Percentiles rank a stretch among this genome's conserved stretches.
Evolutionary conservation across 1,140 invertebrate genomes (phyloP).

Genomic region (Bombus confusus): DNA sequence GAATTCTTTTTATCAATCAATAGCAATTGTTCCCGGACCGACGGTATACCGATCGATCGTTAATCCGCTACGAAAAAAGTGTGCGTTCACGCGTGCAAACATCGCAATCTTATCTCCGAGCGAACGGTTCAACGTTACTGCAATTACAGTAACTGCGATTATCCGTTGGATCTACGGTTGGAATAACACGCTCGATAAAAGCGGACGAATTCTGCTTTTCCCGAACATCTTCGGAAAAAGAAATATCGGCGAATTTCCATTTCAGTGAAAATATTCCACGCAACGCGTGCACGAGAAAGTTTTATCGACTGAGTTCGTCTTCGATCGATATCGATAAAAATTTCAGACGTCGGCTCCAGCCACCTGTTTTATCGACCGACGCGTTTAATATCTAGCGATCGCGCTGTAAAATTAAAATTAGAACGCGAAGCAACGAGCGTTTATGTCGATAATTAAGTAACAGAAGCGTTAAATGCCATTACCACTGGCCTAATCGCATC

Average conservation of each 20-base stretch:
- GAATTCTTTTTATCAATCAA: neutral
- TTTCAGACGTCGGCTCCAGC: no score
- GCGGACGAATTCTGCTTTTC: no score
- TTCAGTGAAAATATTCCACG: no score
- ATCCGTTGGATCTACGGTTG: neutral
- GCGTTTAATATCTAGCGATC: neutral
- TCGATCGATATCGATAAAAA: no score
- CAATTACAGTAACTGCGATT: neutral
- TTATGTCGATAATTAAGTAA: neutral
- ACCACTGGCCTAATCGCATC: neutral
- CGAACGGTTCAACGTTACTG: neutral
- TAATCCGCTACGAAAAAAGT: neutral
- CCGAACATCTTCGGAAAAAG: no score
- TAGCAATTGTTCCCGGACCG: neutral
- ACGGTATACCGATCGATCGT: neutral
- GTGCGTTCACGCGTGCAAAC: neutral
- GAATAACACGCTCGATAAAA: neutral
- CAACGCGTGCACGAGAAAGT: no score
- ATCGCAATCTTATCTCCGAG: neutral
- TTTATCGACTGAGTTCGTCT: no score
- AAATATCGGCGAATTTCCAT: no score
- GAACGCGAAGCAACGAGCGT: neutral
- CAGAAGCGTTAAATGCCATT: slow-evolving; percentile 14
- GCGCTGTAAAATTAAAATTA: neutral
- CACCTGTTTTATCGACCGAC: neutral